A percentile compares a stretch with the other conserved stretches of the same genome.
phyloP scores from a whole-genome alignment of 1,140 invertebrate species.

The Nephila pilipes region DNA sequence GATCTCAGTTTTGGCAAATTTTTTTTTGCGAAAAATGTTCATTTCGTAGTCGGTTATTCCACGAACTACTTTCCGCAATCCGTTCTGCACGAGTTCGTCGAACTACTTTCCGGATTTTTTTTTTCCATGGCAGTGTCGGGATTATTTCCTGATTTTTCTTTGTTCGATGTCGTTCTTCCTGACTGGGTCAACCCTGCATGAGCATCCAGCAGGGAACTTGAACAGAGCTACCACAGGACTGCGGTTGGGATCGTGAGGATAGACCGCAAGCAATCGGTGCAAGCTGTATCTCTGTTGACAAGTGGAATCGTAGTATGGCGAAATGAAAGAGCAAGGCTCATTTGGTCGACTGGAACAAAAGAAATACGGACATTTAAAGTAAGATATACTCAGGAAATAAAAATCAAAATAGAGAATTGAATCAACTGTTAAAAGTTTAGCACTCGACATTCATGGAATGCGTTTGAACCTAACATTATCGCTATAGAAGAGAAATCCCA shows the following conservation, averaged over 20 bases:
- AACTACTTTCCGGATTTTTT: not conserved
- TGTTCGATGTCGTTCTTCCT: conserved; percentile 68
- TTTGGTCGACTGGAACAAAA: conserved; percentile 79
- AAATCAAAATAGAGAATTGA: too few relatives aligned
- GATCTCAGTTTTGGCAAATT: conserved; percentile 33
- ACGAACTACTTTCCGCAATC: not conserved
- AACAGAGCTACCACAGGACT: conserved; percentile 81
- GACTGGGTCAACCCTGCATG: conserved; percentile 81
- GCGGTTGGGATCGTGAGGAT: conserved; percentile 80
- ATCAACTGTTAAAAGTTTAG: too few relatives aligned
- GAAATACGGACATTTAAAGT: conserved; percentile 22
- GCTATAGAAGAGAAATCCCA: too few relatives aligned
- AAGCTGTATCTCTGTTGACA: conserved; percentile 81
- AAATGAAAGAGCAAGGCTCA: conserved; percentile 81
- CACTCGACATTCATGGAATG: too few relatives aligned
- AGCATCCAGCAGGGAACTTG: conserved; percentile 82
- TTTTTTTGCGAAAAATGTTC: not conserved
- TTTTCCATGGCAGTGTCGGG: not conserved
- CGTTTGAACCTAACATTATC: too few relatives aligned
- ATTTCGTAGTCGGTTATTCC: not conserved
- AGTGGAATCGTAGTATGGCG: conserved; percentile 82
- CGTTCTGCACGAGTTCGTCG: not conserved
- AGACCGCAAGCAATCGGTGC: conserved; percentile 81
- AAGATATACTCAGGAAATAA: not conserved
- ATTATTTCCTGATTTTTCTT: conserved; percentile 62